Percentiles rank a stretch among this genome's conserved stretches.
Evolutionary conservation across 2,113 vertebrate species (phyloP).

Genomic region (Pogonocichla stellata): DNA sequence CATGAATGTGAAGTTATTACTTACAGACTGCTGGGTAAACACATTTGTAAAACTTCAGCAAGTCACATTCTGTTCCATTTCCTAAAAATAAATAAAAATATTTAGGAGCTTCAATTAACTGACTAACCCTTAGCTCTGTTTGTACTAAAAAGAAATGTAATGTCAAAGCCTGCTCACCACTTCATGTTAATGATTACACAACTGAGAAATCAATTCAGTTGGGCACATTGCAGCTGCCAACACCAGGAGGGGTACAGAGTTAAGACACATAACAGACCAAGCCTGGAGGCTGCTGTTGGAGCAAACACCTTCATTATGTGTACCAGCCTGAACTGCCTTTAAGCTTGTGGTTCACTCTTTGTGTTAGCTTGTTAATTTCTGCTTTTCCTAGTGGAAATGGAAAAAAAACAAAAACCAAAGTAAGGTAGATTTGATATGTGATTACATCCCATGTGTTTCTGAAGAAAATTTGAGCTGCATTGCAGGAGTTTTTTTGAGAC

Average conservation of each 20-base stretch:
- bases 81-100: conserved; percentile 58
- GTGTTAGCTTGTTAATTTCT: background rate
- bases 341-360: background rate
- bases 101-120: background rate
- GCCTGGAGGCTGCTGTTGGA: background rate
- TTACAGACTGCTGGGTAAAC: conserved; percentile 76
- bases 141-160: background rate
- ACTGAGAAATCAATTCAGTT: background rate
- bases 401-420: background rate
- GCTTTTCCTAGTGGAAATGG: background rate
- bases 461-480: background rate
- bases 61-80: conserved; percentile 74
- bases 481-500: background rate
- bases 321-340: background rate
- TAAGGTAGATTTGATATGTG: background rate
- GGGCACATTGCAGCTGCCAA: background rate
- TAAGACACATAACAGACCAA: background rate
- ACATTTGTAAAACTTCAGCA: conserved; percentile 73
- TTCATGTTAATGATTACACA: background rate
- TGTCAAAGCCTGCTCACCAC: background rate
- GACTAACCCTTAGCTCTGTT: background rate
- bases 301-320: background rate
- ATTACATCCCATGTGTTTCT: background rate
- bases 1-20: conserved; percentile 24
- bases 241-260: background rate